A percentile compares a stretch with the other conserved stretches of the same genome.
phyloP scores from a whole-genome alignment of 1,140 invertebrate genomes.

The Ladona fulva region DNA sequence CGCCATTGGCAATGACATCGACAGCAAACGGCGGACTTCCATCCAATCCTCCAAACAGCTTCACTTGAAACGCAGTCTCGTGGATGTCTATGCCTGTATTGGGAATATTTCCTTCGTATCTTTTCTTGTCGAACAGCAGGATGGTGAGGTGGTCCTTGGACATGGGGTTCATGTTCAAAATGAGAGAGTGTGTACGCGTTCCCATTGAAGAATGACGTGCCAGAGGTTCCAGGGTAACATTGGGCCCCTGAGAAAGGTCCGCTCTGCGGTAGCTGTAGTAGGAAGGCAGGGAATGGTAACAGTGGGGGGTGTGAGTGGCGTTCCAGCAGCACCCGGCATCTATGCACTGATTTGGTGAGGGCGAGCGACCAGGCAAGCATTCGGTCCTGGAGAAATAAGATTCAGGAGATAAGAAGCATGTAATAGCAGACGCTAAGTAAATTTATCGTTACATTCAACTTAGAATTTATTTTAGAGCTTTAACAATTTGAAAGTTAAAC shows the following conservation, averaged over 20 bases:
- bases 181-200: constrained; percentile 12
- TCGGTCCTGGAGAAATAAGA: not conserved
- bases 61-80: constrained; percentile 19
- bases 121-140: not conserved
- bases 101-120: not conserved
- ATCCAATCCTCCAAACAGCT: constrained; percentile 13
- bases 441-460: no score
- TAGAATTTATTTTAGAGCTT: no score
- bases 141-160: constrained; percentile 17
- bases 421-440: no score
- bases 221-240: constrained; percentile 16
- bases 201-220: constrained; percentile 13
- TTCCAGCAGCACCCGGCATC: constrained; percentile 26
- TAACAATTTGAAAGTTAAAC: no score
- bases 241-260: not conserved
- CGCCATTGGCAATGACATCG: not conserved
- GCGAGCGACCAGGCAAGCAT: not conserved
- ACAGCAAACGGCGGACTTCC: not conserved
- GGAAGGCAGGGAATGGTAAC: constrained; percentile 26
- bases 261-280: constrained; percentile 24
- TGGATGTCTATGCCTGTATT: constrained; percentile 7
- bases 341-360: constrained; percentile 18
- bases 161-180: not conserved
- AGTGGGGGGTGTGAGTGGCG: constrained; percentile 15
- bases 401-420: no score